Conservation (phyloP, 2,888 invertebrate genomes). For the Empis stercorea region DNA sequence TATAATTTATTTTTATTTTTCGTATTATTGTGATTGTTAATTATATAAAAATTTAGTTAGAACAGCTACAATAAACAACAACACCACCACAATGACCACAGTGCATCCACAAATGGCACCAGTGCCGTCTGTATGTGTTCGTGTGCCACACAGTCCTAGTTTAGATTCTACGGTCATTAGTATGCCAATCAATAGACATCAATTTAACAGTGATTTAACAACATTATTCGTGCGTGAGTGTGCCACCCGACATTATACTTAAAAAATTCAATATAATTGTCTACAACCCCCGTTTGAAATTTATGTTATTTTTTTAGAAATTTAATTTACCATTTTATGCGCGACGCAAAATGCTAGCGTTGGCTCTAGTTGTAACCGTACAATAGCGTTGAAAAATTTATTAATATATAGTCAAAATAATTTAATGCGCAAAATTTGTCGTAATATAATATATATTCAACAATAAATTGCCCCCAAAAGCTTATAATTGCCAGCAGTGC, state of each 20-base stretch:
- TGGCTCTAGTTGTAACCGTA: too few species aligned
- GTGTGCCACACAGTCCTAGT: conserved; percentile 37
- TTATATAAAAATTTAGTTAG: conserved; percentile 20
- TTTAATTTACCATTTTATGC: too few species aligned
- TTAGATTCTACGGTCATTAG: conserved; percentile 28
- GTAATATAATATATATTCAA: too few species aligned
- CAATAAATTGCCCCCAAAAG: too few species aligned
- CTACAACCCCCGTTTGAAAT: neutral
- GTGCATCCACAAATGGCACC: conserved; percentile 27
- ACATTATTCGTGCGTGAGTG: conserved; percentile 40
- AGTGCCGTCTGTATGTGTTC: conserved; percentile 38
- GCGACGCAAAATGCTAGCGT: too few species aligned
- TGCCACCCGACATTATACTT: conserved; percentile 16
- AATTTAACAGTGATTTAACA: conserved; percentile 35
- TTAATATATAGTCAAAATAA: too few species aligned
- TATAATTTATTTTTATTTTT: conserved; percentile 9
- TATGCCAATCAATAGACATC: conserved; percentile 36
- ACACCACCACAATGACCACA: conserved; percentile 23
- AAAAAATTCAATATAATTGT: conserved; percentile 6
- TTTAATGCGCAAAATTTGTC: too few species aligned
- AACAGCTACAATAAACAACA: conserved; percentile 25
- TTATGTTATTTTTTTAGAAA: too few species aligned
- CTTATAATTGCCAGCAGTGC: too few species aligned
- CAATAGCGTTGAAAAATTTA: too few species aligned
- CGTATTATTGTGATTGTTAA: conserved; percentile 8